phyloP scores from a whole-genome alignment of 2,797 vertebrate genomes.

The Liparis tanakae region DNA sequence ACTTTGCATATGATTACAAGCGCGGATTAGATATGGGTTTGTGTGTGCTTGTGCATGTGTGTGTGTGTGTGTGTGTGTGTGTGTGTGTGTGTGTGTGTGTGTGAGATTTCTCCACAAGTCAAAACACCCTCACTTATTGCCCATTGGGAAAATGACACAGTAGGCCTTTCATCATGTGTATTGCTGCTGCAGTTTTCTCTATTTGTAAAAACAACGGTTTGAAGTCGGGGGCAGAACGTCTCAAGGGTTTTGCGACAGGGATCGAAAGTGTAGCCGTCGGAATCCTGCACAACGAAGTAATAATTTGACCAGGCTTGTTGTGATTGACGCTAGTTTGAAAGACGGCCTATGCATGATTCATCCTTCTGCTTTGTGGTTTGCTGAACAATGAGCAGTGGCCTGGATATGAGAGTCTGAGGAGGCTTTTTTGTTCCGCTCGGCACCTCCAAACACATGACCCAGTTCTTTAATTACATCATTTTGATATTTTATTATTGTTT shows the following conservation, averaged over 20 bases:
- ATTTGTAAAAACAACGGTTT: conserved; percentile 50
- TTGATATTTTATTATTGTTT: conserved; percentile 54
- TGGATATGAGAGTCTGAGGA: conserved; percentile 54
- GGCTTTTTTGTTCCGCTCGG: conserved; percentile 46
- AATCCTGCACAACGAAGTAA: conserved; percentile 49
- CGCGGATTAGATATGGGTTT: conserved; percentile 30
- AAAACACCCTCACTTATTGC: conserved; percentile 36
- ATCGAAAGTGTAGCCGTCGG: conserved; percentile 26
- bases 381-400: conserved; percentile 73
- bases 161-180: conserved; percentile 23
- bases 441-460: conserved; percentile 59
- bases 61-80: conserved; percentile 35
- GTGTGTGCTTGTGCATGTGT: conserved; percentile 32
- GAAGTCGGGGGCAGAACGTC: conserved; percentile 34
- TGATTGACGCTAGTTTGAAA: conserved; percentile 62
- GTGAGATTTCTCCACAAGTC: conserved; percentile 23
- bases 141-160: conserved; percentile 39
- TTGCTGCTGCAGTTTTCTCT: conserved; percentile 24
- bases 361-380: conserved; percentile 62
- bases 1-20: conserved; percentile 65
- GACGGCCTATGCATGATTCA: conserved; percentile 52
- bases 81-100: conserved; percentile 36
- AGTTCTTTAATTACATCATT: conserved; percentile 71
- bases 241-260: conserved; percentile 51
- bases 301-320: conserved; percentile 38